Evolutionary conservation across 2,888 invertebrate genomes (phyloP).

Genomic region (Ecliptopera silaceata): DNA sequence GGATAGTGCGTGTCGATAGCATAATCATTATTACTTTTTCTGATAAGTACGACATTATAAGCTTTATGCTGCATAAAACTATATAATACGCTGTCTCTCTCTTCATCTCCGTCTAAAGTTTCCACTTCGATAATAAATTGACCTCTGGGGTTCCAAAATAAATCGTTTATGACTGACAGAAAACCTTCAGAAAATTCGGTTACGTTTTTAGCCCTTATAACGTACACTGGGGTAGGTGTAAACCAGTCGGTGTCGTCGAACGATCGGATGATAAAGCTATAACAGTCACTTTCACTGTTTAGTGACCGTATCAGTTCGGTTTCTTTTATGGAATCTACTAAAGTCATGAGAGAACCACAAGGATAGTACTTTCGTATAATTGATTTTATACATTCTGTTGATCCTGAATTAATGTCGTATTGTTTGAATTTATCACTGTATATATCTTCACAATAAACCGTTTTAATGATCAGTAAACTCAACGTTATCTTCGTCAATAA

Average conservation of each 20-base stretch:
- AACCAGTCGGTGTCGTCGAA: slow-evolving; percentile 42
- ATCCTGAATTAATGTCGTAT: not conserved
- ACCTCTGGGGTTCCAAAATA: slow-evolving; percentile 59
- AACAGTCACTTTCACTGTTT: slow-evolving; percentile 41
- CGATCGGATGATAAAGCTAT: slow-evolving; percentile 43
- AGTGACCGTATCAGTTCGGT: slow-evolving; percentile 38
- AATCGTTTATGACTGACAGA: slow-evolving; percentile 43
- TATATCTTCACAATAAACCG: slow-evolving; percentile 16
- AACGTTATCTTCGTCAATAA: slow-evolving; percentile 16
- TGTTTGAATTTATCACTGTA: not conserved
- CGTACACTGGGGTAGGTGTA: slow-evolving; percentile 46
- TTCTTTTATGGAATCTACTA: slow-evolving; percentile 41
- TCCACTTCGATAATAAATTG: slow-evolving; percentile 47
- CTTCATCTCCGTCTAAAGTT: slow-evolving; percentile 35
- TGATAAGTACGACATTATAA: slow-evolving; percentile 48
- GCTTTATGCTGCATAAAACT: slow-evolving; percentile 45
- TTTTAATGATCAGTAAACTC: slow-evolving; percentile 12
- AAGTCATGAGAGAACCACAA: slow-evolving; percentile 42
- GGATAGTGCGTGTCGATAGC: slow-evolving; percentile 49
- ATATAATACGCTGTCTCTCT: slow-evolving; percentile 41
- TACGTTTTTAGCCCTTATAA: slow-evolving; percentile 46
- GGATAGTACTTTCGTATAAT: slow-evolving; percentile 42
- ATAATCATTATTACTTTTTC: slow-evolving; percentile 32
- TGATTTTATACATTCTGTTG: slow-evolving; percentile 39
- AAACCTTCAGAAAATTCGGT: slow-evolving; percentile 42